These are phyloP conservation scores for Drosophila imparisetae DNA, from an alignment of 2,888 invertebrate genomes.

Conservation along the genomic window DNA sequence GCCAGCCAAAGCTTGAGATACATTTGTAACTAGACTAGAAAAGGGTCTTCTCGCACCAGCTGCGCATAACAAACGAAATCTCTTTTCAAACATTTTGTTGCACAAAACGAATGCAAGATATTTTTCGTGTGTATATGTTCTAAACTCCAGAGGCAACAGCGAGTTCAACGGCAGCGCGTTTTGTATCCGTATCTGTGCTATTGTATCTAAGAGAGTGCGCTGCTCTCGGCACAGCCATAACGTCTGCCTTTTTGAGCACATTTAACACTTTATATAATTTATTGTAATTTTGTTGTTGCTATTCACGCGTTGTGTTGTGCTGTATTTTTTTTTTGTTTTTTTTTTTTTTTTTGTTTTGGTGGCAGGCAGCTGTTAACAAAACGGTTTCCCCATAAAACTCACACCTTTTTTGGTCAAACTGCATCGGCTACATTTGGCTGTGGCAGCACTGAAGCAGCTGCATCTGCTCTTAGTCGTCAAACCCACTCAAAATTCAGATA, in stretches of 20 bases:
- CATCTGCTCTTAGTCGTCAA: slow-evolving; percentile 53
- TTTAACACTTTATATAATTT: slow-evolving; percentile 81
- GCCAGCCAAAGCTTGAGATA: slow-evolving; percentile 41
- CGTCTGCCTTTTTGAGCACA: slow-evolving; percentile 44
- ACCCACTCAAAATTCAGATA: slow-evolving; percentile 70
- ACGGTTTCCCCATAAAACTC: slow-evolving; percentile 80
- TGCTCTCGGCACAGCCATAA: slow-evolving; percentile 42
- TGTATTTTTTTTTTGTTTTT: slow-evolving; percentile 8
- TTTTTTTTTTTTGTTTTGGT: slow-evolving; percentile 20
- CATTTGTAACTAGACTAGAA: slow-evolving; percentile 61
- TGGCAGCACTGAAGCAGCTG: slow-evolving; percentile 26
- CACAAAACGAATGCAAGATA: slow-evolving; percentile 46
- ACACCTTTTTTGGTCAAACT: slow-evolving; percentile 55
- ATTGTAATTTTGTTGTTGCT: slow-evolving; percentile 66
- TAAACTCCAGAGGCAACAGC: slow-evolving; percentile 15
- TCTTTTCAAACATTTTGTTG: slow-evolving; percentile 62
- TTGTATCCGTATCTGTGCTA: slow-evolving; percentile 16
- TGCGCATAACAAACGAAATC: slow-evolving; percentile 51
- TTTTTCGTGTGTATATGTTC: slow-evolving; percentile 9
- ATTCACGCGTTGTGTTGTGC: slow-evolving; percentile 42
- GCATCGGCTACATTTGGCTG: slow-evolving; percentile 32
- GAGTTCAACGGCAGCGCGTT: slow-evolving; percentile 38
- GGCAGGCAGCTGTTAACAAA: slow-evolving; percentile 76
- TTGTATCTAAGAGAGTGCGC: slow-evolving; percentile 14
- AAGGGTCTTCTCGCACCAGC: slow-evolving; percentile 53